These are phyloP conservation scores for Lepidostoma basale DNA, from an alignment of 1,140 invertebrate genomes.

Conservation along the genomic window DNA sequence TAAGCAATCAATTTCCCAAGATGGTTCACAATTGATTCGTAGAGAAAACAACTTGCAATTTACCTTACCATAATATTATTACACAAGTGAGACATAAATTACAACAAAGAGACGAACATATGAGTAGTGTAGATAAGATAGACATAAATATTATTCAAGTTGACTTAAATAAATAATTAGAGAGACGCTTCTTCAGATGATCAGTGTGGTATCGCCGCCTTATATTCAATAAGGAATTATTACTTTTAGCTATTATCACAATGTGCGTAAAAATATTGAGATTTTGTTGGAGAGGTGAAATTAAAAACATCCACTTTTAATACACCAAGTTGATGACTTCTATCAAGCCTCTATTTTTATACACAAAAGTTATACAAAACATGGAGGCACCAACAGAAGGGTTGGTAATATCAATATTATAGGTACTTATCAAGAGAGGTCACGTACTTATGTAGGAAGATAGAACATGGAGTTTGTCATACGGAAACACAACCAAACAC, in stretches of 20 bases:
- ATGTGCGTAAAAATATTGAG: constrained; percentile 48
- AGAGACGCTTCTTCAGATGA: constrained; percentile 52
- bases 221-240: constrained; percentile 41
- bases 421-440: constrained; percentile 35
- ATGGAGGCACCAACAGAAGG: constrained; percentile 35
- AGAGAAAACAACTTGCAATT: constrained; percentile 42
- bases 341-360: constrained; percentile 33
- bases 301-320: constrained; percentile 31
- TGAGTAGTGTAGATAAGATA: constrained; percentile 44
- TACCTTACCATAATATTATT: constrained; percentile 39
- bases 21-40: constrained; percentile 28
- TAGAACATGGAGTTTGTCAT: constrained; percentile 30
- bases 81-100: constrained; percentile 44
- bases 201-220: constrained; percentile 41
- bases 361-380: constrained; percentile 36
- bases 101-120: constrained; percentile 46
- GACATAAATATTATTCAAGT: constrained; percentile 43
- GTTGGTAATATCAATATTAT: constrained; percentile 36
- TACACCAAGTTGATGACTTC: constrained; percentile 33
- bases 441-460: constrained; percentile 41
- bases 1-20: constrained; percentile 36
- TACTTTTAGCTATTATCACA: constrained; percentile 48
- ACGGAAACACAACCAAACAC: constrained; percentile 26
- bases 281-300: constrained; percentile 37
- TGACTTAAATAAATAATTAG: constrained; percentile 52